Base-by-base conservation (phyloP, 2,797 vertebrate genomes). In the Garrulus glandarius region DNA sequence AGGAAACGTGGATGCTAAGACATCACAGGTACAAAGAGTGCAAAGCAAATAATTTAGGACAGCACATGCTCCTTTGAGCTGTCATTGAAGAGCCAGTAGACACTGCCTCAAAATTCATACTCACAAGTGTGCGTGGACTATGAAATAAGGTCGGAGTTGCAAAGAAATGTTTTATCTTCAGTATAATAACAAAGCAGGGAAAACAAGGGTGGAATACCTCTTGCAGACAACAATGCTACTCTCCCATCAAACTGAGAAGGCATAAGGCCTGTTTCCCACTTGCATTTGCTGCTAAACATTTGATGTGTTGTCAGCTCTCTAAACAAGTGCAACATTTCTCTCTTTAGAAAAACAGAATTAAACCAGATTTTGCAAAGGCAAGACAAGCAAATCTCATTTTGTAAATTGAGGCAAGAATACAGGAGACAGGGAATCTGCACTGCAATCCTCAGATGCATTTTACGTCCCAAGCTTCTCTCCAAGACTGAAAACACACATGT, bases 1-100 rank as follows among this genome's bases (percentile, higher is more conserved):
- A 63, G 6, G 10, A 10, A 68, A 41, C 9, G 61, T 21, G 18
- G 1, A 5, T 30, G 32, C 22, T 71, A 37, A n/a, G 34, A 83
- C 49, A 85, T 93, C 67, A 63, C 80, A 87, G 37, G 84, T 77
- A 92, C 87, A 57, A 89, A 70, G 41, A 2, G 13, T 52, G 67
- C 47, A 84, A 84, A 52, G 44, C 26, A 82, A 79, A 82, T 41
- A 1, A 74, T 67, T 72, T 43, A 83, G 53, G 71, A 61, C 61
- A 86, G 46, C 36, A 68, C 27, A 74, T 7, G 29, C 49, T 87
- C 36, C n/a, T 83, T 36, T 13, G 6, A 53, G 53, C 57, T 55
- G 60, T 43, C 47, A 69, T 4, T 12, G 2, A 77, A 88, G 18
- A 94, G 22, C 41, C 56, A 82, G 27, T 5, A 91, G 60, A 74